A percentile compares a stretch with the other conserved stretches of the same genome.
phyloP scores from a whole-genome alignment of 2,797 vertebrate species.

The Eospalax fontanierii region DNA sequence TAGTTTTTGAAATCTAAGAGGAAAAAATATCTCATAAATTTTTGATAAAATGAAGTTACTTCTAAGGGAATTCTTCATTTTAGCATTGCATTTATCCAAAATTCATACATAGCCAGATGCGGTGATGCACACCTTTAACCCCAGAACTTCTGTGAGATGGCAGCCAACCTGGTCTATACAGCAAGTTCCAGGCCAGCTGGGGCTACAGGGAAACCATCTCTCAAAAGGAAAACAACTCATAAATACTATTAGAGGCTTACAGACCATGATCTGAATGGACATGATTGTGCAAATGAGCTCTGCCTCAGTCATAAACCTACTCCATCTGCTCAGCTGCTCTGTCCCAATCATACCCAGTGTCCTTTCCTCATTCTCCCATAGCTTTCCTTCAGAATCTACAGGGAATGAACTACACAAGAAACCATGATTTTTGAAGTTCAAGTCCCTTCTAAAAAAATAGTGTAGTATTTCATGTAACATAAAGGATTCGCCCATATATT shows the following conservation, averaged over 20 bases:
- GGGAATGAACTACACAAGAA: neutral
- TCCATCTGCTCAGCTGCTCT: rapidly evolving
- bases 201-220: too few species aligned
- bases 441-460: neutral
- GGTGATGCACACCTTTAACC: too few species aligned
- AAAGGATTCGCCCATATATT: too few species aligned
- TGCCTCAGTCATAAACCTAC: too few species aligned
- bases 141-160: too few species aligned
- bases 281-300: neutral
- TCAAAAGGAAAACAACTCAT: neutral
- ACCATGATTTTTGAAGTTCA: neutral
- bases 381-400: neutral
- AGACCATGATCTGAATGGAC: too few species aligned
- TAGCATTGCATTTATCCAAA: neutral
- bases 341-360: neutral
- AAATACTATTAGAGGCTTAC: neutral
- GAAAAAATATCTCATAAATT: neutral
- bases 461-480: neutral
- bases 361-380: neutral
- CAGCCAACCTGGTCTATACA: too few species aligned
- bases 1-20: neutral
- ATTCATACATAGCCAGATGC: too few species aligned
- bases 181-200: too few species aligned
- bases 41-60: neutral
- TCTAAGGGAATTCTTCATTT: too few species aligned